phyloP scores from a whole-genome alignment of 2,888 invertebrate genomes.

The Orchesellides sinensis region DNA sequence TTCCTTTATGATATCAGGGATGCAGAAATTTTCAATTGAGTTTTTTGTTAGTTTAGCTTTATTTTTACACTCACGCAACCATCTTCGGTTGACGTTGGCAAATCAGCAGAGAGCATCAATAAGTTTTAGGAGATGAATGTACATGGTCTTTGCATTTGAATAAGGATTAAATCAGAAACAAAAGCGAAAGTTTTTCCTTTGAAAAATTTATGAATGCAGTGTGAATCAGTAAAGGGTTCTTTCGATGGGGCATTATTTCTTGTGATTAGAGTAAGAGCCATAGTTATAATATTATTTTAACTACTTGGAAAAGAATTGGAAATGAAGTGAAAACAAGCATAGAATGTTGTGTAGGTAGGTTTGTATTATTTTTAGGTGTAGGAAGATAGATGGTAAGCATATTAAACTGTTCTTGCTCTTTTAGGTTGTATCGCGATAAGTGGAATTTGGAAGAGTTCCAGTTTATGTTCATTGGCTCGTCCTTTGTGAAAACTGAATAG shows the following conservation, averaged over 20 bases:
- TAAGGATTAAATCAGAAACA: constrained; percentile 40
- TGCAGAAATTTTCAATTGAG: neutral
- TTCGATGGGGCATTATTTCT: neutral
- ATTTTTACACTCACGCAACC: neutral
- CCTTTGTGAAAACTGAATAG: neutral
- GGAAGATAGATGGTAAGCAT: neutral
- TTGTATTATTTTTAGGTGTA: neutral
- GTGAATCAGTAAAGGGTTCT: neutral
- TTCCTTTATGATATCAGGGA: neutral
- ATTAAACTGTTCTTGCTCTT: neutral
- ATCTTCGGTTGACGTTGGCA: neutral
- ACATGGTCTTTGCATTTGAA: constrained; percentile 25
- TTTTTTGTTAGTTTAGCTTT: neutral
- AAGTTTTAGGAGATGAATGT: neutral
- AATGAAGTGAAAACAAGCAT: constrained; percentile 2
- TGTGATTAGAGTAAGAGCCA: neutral
- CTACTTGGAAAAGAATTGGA: neutral
- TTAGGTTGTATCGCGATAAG: neutral
- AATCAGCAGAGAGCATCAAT: neutral
- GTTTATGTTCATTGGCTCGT: constrained; percentile 21
- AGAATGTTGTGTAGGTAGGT: neutral
- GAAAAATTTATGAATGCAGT: constrained; percentile 24
- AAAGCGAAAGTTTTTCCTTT: constrained; percentile 24
- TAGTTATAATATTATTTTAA: constrained; percentile 4
- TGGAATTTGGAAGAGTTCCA: constrained; percentile 39